A percentile compares a stretch with the other conserved stretches of the same genome.
Conservation (phyloP, 2,113 vertebrate species). For the Labeo rohita region DNA sequence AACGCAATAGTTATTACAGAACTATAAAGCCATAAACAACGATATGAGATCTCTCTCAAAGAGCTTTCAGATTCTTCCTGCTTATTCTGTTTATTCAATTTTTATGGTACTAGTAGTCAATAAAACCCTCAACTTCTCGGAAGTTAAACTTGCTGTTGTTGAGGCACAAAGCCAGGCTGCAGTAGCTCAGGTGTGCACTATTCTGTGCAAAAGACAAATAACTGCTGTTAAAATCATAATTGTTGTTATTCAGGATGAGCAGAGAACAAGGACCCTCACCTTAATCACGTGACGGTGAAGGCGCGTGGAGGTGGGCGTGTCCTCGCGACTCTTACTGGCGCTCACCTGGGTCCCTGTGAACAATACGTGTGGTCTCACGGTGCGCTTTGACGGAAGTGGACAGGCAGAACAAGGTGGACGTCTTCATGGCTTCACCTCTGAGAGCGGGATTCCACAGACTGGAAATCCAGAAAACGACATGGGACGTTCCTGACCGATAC, state of each 20-base stretch:
- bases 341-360: constrained; percentile 43
- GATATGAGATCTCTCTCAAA: too few relatives aligned
- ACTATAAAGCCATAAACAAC: too few relatives aligned
- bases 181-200: background rate
- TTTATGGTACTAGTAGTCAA: background rate
- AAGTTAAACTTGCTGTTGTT: background rate
- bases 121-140: background rate
- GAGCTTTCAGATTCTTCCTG: background rate
- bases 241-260: too few relatives aligned
- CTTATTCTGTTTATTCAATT: background rate
- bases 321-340: background rate
- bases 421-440: constrained; percentile 59
- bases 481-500: constrained; percentile 77
- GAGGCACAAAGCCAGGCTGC: background rate
- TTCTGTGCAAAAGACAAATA: background rate
- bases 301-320: constrained; percentile 51
- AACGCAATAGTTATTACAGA: too few relatives aligned
- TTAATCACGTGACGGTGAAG: constrained; percentile 49
- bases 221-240: background rate
- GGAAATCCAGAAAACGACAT: constrained; percentile 79
- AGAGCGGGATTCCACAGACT: constrained; percentile 69
- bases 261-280: background rate
- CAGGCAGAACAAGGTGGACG: background rate
- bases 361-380: background rate
- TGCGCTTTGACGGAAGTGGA: background rate